phyloP scores from a whole-genome alignment of 2,888 invertebrate genomes.

The Seira ritae region DNA sequence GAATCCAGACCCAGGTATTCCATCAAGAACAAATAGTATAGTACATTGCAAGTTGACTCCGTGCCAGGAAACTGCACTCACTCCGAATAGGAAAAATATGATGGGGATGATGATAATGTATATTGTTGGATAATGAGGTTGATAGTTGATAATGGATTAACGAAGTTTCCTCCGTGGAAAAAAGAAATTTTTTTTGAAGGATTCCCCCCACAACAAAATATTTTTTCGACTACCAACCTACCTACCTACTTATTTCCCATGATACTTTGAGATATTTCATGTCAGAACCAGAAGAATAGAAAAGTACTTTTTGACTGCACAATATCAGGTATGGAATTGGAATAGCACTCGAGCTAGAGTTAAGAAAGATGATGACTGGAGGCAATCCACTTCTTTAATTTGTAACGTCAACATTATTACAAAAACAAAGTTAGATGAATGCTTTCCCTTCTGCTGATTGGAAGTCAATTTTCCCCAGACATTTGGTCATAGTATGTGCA shows the following conservation, averaged over 20 bases:
- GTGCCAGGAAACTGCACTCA: background rate
- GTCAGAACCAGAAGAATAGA: too few relatives aligned
- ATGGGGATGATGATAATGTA: background rate
- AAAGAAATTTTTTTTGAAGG: background rate
- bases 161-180: background rate
- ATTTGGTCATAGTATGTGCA: too few relatives aligned
- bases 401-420: slow-evolving; percentile 60
- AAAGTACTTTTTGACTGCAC: too few relatives aligned
- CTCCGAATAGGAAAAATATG: background rate
- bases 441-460: too few relatives aligned
- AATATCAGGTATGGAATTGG: too few relatives aligned
- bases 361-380: too few relatives aligned
- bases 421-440: too few relatives aligned
- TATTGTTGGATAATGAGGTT: background rate
- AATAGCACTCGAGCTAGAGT: background rate
- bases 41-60: background rate
- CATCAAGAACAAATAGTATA: background rate
- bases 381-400: slow-evolving; percentile 62
- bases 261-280: background rate
- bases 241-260: background rate
- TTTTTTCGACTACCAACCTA: background rate
- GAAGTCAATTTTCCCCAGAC: too few relatives aligned
- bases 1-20: background rate
- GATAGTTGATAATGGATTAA: background rate
- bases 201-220: background rate